Conservation (phyloP, 2,113 vertebrate genomes). For the Paradoxurus hermaphroditus region DNA sequence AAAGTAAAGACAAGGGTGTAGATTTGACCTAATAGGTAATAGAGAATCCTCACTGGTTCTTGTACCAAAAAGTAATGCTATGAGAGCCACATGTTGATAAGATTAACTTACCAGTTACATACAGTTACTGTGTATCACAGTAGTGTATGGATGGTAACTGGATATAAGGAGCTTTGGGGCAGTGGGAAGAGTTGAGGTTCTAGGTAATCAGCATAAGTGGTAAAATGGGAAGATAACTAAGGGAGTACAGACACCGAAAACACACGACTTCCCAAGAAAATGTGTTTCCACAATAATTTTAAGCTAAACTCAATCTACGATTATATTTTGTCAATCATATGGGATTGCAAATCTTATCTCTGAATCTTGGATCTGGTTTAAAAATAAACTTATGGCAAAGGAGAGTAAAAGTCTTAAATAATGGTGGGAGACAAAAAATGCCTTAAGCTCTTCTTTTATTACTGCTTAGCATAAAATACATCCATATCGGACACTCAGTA, state of each 20-base stretch:
- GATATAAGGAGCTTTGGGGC: neutral
- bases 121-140: rapidly evolving
- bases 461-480: neutral
- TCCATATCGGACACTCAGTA: neutral
- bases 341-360: neutral
- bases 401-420: neutral
- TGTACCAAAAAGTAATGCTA: neutral
- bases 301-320: neutral
- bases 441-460: neutral
- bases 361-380: neutral
- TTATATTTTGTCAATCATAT: neutral
- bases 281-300: neutral
- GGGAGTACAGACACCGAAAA: neutral
- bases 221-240: neutral
- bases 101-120: neutral
- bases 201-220: neutral
- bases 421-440: neutral
- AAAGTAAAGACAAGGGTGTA: neutral
- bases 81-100: neutral
- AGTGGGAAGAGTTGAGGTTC: neutral
- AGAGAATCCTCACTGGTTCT: neutral
- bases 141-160: neutral
- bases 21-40: neutral
- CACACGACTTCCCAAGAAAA: neutral
- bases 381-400: neutral